phyloP scores from a whole-genome alignment of 2,113 vertebrate species.

The Hippocampus zosterae region DNA sequence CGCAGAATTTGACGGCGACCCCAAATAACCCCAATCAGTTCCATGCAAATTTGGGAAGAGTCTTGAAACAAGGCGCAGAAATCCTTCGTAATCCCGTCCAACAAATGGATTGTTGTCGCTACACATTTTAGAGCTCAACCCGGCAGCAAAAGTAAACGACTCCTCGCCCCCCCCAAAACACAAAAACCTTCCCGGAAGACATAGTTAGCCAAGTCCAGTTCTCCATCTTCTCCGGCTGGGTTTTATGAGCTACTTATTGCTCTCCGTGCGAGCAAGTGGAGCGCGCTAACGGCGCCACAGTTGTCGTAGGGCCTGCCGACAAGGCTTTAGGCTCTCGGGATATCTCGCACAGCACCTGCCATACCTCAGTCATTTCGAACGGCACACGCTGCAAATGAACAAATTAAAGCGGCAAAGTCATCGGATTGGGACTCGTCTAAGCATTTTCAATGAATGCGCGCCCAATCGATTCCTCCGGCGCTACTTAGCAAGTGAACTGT shows the following conservation, averaged over 20 bases:
- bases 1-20: neutral
- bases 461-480: neutral
- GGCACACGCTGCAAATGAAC: neutral
- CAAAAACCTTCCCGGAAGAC: too few relatives aligned
- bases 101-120: too few relatives aligned
- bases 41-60: too few relatives aligned
- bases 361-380: neutral
- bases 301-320: neutral
- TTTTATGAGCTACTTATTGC: neutral
- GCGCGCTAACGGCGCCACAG: neutral
- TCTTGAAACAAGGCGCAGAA: too few relatives aligned
- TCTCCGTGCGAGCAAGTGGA: neutral
- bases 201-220: neutral
- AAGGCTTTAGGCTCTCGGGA: neutral
- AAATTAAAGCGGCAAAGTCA: neutral
- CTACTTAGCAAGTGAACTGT: neutral
- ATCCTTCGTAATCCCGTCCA: too few relatives aligned
- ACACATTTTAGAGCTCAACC: too few relatives aligned
- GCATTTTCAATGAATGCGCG: neutral
- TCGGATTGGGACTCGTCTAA: constrained; percentile 1
- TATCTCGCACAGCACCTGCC: neutral
- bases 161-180: too few relatives aligned
- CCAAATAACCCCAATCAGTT: neutral
- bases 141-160: too few relatives aligned
- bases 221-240: neutral